phyloP scores from a whole-genome alignment of 2,888 invertebrate species.

The Shargacucullia verbasci region DNA sequence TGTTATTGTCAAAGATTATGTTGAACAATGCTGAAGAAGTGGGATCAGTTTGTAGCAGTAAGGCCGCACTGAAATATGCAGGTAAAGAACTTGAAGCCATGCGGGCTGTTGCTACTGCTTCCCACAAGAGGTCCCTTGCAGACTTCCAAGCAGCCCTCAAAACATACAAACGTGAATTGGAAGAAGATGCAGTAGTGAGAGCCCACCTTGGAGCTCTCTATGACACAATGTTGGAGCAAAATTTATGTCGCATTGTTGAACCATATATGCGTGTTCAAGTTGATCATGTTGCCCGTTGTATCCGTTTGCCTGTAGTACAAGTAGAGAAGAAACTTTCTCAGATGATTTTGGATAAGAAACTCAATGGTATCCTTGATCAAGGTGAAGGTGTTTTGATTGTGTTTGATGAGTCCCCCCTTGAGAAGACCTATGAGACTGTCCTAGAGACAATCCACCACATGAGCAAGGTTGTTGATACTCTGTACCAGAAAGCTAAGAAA shows the following conservation, averaged over 20 bases:
- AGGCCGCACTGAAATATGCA: slow-evolving; percentile 98
- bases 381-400: slow-evolving; percentile 99
- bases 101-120: slow-evolving; percentile 98
- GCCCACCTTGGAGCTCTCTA: slow-evolving; percentile 99
- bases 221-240: slow-evolving; percentile 99
- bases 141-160: slow-evolving; percentile 98
- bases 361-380: slow-evolving; percentile 99
- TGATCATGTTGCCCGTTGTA: slow-evolving; percentile 96
- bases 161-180: slow-evolving; percentile 95
- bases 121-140: slow-evolving; percentile 98
- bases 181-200: slow-evolving; percentile 98
- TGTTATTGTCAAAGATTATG: slow-evolving; percentile 99
- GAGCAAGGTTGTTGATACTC: slow-evolving; percentile 99
- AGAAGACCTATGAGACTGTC: slow-evolving; percentile 99
- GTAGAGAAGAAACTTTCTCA: slow-evolving; percentile 99
- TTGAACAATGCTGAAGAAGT: slow-evolving; percentile 99
- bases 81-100: slow-evolving; percentile 99
- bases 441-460: slow-evolving; percentile 99
- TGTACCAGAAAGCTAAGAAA: slow-evolving; percentile 99
- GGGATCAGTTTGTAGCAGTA: slow-evolving; percentile 97
- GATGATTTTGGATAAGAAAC: slow-evolving; percentile 99
- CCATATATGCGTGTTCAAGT: slow-evolving; percentile 99
- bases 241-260: slow-evolving; percentile 99
- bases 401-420: slow-evolving; percentile 97
- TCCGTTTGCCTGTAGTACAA: slow-evolving; percentile 95